Evolutionary conservation across 2,888 invertebrate genomes (phyloP).

Genomic region (Ditylenchus weischeri): DNA sequence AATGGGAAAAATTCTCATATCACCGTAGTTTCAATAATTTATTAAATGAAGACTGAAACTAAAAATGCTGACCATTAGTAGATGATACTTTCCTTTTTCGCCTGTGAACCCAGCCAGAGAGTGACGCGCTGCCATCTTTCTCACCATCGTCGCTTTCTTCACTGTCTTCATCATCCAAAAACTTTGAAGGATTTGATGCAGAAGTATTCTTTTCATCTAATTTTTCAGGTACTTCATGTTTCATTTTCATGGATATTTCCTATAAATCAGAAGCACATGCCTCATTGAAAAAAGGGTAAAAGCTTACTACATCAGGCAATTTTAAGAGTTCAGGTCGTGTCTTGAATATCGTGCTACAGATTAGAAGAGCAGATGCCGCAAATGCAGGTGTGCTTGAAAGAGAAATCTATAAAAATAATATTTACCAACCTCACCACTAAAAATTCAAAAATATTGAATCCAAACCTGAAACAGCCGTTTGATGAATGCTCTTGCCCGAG

Average conservation of each 20-base stretch:
- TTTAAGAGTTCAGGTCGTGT: conserved; percentile 39
- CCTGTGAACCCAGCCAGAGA: background rate
- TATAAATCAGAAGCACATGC: background rate
- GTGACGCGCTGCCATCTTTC: background rate
- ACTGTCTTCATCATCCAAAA: conserved; percentile 31
- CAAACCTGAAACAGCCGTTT: conserved; percentile 75
- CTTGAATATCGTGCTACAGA: conserved; percentile 71
- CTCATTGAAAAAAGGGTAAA: too few species aligned
- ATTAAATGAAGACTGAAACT: too few species aligned
- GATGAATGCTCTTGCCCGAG: conserved; percentile 76
- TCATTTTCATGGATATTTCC: background rate
- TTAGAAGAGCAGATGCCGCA: conserved; percentile 76
- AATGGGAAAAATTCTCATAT: too few species aligned
- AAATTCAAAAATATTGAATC: conserved; percentile 62
- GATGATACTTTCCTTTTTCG: background rate
- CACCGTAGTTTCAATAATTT: too few species aligned
- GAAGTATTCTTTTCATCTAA: too few species aligned
- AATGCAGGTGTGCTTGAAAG: conserved; percentile 73
- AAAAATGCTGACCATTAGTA: background rate
- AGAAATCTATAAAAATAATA: conserved; percentile 59
- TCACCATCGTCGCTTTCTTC: conserved; percentile 14
- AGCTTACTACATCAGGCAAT: conserved; percentile 9
- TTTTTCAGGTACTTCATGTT: background rate
- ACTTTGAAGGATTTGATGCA: background rate
- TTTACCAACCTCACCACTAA: conserved; percentile 62